Conservation (phyloP, 2,113 vertebrate species). For the Siphamia tubifer region DNA sequence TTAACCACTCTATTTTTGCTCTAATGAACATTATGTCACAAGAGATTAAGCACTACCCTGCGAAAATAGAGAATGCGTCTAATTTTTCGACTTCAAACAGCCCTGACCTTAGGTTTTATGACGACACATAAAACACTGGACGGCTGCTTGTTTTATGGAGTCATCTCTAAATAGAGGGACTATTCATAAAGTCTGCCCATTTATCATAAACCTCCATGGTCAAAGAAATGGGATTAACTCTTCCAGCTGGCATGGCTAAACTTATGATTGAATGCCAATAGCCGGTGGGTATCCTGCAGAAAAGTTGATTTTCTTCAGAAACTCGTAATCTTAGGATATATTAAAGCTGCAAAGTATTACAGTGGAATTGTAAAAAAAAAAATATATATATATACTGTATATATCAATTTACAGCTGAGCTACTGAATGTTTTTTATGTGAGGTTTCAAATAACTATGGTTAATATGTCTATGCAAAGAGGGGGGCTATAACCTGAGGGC, state of each 20-base stretch:
- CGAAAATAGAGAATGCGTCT: slow-evolving; percentile 11
- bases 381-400: too few species aligned
- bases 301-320: background rate
- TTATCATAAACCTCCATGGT: slow-evolving; percentile 45
- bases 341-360: background rate
- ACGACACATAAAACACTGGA: slow-evolving; percentile 43
- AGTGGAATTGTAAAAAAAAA: too few species aligned
- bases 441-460: background rate
- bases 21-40: slow-evolving; percentile 20
- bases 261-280: slow-evolving; percentile 8
- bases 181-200: slow-evolving; percentile 40
- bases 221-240: slow-evolving; percentile 27
- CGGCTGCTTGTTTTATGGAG: slow-evolving; percentile 54
- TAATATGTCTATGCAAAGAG: too few species aligned
- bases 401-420: background rate
- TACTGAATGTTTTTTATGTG: background rate
- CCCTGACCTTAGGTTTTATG: slow-evolving; percentile 49
- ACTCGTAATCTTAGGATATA: too few species aligned
- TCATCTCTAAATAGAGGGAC: slow-evolving; percentile 57
- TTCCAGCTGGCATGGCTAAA: slow-evolving; percentile 7
- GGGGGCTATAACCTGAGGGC: too few species aligned
- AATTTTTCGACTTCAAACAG: slow-evolving; percentile 28
- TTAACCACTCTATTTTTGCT: background rate
- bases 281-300: background rate
- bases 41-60: slow-evolving; percentile 9